Evolutionary conservation across 2,797 vertebrate genomes (phyloP).

Genomic region (Columba guinea): DNA sequence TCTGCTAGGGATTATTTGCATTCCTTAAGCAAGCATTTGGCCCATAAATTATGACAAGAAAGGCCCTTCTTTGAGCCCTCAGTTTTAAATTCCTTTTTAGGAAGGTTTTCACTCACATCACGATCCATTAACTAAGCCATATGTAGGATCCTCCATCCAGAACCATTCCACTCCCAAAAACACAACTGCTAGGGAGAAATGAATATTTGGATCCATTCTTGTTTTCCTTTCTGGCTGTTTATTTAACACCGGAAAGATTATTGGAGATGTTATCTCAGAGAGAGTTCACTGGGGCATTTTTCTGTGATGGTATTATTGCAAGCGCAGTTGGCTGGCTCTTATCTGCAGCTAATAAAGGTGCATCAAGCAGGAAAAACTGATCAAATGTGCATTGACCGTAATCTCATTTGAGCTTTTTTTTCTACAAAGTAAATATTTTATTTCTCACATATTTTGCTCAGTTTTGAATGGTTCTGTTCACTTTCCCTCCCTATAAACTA

Average conservation of each 20-base stretch:
- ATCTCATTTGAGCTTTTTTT: not conserved
- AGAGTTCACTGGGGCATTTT: slow-evolving; percentile 3
- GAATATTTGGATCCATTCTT: not conserved
- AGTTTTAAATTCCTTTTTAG: slow-evolving; percentile 29
- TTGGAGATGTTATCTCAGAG: slow-evolving; percentile 17
- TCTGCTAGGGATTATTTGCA: slow-evolving; percentile 7
- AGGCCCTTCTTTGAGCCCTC: slow-evolving; percentile 10
- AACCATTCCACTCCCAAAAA: slow-evolving; percentile 55
- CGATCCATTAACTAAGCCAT: slow-evolving; percentile 58
- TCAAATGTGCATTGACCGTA: not conserved
- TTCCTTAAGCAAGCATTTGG: slow-evolving; percentile 23
- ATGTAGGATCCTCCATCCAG: slow-evolving; percentile 51
- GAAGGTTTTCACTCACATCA: slow-evolving; percentile 28
- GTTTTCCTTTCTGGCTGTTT: slow-evolving; percentile 24
- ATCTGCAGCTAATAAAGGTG: not conserved
- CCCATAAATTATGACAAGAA: not conserved
- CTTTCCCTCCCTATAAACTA: not conserved
- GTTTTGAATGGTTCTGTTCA: not conserved
- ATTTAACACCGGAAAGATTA: slow-evolving; percentile 31
- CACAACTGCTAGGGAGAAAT: slow-evolving; percentile 13
- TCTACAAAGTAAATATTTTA: not conserved
- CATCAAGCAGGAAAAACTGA: not conserved
- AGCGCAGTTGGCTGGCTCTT: not conserved
- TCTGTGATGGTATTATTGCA: slow-evolving; percentile 35
- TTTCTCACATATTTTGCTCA: not conserved